phyloP scores from a whole-genome alignment of 1,140 invertebrate species.

The Radopholus similis region DNA sequence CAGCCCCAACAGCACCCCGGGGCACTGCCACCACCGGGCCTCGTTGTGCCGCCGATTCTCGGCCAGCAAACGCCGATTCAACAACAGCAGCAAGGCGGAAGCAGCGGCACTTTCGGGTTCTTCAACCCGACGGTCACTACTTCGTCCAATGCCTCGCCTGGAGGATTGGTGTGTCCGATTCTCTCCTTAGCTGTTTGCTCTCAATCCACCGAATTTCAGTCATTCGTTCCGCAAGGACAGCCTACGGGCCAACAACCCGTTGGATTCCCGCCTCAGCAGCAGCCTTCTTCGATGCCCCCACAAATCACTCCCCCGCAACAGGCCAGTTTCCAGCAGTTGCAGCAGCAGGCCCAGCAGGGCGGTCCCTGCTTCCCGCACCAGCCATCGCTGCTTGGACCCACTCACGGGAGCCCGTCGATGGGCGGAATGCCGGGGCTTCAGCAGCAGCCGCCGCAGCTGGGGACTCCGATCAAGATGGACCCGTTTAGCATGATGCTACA shows the following conservation, averaged over 20 bases:
- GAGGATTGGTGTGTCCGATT: no score
- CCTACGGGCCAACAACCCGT: no score
- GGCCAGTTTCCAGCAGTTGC: conserved; percentile 12
- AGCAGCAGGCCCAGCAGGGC: conserved; percentile 9
- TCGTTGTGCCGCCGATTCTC: conserved; percentile 19
- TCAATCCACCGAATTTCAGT: neutral
- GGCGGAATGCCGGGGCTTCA: neutral
- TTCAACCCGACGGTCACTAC: conserved; percentile 24
- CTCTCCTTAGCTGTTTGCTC: neutral
- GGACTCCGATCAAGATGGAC: no score
- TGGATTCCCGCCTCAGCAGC: neutral
- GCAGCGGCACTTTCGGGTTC: conserved; percentile 25
- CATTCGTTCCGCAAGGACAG: no score
- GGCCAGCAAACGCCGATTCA: neutral
- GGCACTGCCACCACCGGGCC: conserved; percentile 19
- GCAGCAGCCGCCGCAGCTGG: conserved; percentile 7
- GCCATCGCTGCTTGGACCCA: conserved; percentile 8
- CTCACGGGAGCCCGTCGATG: neutral
- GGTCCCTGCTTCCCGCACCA: conserved; percentile 14
- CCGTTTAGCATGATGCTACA: conserved; percentile 1
- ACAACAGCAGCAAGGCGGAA: neutral
- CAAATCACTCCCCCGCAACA: conserved; percentile 1
- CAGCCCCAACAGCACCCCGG: neutral
- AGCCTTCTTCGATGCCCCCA: neutral
- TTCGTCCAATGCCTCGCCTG: neutral